Percentiles rank a stretch among this genome's conserved stretches.
Conservation (phyloP, 2,888 invertebrate genomes). For the Clivina fossor region DNA sequence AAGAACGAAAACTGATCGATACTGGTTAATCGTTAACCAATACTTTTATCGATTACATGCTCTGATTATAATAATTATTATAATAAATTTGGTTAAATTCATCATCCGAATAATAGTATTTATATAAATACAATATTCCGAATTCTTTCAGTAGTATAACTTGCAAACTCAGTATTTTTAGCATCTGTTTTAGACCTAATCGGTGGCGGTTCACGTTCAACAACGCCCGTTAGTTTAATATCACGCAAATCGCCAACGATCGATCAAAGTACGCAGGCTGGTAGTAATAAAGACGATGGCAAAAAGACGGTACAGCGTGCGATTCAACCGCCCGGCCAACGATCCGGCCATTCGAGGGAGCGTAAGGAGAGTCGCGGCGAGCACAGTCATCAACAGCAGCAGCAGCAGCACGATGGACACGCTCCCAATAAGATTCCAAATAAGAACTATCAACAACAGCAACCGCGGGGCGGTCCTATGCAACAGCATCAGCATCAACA, state of each 20-base stretch:
- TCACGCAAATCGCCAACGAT: constrained; percentile 82
- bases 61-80: too few relatives aligned
- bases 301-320: constrained; percentile 50
- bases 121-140: too few relatives aligned
- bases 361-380: constrained; percentile 40
- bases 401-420: too few relatives aligned
- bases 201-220: constrained; percentile 73
- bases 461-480: constrained; percentile 41
- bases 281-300: constrained; percentile 51
- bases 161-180: constrained; percentile 44
- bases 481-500: constrained; percentile 48
- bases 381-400: constrained; percentile 48
- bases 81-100: too few relatives aligned
- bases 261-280: constrained; percentile 80
- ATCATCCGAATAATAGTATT: too few relatives aligned
- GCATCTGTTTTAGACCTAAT: constrained; percentile 69
- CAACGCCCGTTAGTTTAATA: constrained; percentile 72
- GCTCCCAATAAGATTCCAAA: too few relatives aligned
- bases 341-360: constrained; percentile 41
- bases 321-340: constrained; percentile 47
- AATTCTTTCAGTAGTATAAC: too few relatives aligned
- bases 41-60: too few relatives aligned
- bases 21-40: too few relatives aligned
- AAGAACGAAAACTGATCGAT: too few relatives aligned
- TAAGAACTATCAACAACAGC: constrained; percentile 50